Percentiles rank a stretch among this genome's conserved stretches.
Evolutionary conservation across 2,888 invertebrate species (phyloP).

Genomic region (Rotaria magnacalcarata): DNA sequence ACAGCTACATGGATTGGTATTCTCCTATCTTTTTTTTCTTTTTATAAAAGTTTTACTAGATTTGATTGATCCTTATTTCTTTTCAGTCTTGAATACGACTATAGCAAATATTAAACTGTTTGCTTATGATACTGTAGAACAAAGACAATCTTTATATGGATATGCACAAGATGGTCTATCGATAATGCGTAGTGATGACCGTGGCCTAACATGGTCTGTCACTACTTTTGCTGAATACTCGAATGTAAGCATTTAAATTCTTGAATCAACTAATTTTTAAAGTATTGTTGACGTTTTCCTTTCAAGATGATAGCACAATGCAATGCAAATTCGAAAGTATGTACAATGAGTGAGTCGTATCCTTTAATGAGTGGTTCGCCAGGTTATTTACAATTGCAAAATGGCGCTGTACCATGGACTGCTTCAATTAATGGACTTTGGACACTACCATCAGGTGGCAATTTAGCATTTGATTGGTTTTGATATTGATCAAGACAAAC

Average conservation of each 20-base stretch:
- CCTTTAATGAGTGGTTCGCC: not conserved
- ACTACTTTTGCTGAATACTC: not conserved
- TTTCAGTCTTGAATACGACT: slow-evolving; percentile 6
- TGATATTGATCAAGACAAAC: not conserved
- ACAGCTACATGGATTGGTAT: not conserved
- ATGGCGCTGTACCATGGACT: not conserved
- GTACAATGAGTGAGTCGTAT: not conserved
- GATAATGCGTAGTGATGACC: not conserved
- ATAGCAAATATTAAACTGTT: not conserved
- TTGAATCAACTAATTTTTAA: no score
- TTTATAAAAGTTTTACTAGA: not conserved
- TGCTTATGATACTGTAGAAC: not conserved
- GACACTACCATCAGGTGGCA: not conserved
- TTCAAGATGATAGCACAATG: slow-evolving; percentile 7
- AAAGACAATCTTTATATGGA: slow-evolving; percentile 1
- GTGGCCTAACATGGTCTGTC: slow-evolving; percentile 13
- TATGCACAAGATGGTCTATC: slow-evolving; percentile 25
- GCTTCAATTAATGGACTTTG: not conserved
- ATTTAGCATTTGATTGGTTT: slow-evolving; percentile 17
- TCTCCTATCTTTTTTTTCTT: not conserved
- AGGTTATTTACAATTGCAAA: not conserved
- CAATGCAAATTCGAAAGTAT: not conserved
- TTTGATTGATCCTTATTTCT: not conserved
- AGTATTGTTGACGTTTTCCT: not conserved
- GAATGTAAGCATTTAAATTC: not conserved